Conservation (phyloP, 2,888 invertebrate genomes). For the Erebia ligea region DNA sequence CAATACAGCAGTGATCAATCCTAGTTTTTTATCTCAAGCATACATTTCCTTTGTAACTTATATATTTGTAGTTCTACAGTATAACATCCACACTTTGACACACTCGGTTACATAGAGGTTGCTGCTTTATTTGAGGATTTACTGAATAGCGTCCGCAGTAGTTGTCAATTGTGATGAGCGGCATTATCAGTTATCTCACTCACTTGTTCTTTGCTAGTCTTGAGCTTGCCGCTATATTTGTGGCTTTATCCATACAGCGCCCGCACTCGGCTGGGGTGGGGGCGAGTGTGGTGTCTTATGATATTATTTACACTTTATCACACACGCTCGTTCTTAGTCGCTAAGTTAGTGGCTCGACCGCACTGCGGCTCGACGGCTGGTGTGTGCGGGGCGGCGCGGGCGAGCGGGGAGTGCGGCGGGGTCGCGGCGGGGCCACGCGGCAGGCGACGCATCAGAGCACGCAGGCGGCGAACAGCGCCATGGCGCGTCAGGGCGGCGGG, state of each 20-base stretch:
- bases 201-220: too few species aligned
- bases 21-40: neutral
- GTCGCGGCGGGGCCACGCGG: conserved; percentile 31
- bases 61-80: neutral
- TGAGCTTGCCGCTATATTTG: too few species aligned
- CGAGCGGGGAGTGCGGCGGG: neutral
- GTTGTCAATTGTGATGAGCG: too few species aligned
- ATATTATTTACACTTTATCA: too few species aligned
- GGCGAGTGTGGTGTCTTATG: too few species aligned
- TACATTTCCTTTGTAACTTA: neutral
- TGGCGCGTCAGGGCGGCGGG: conserved; percentile 87
- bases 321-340: too few species aligned
- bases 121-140: neutral
- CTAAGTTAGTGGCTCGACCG: neutral
- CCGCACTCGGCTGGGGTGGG: too few species aligned
- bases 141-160: neutral
- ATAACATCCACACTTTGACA: neutral
- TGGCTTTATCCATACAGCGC: too few species aligned
- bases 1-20: too few species aligned
- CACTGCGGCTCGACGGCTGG: neutral
- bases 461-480: conserved; percentile 92
- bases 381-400: too few species aligned
- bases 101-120: too few species aligned
- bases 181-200: too few species aligned
- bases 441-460: conserved; percentile 80